Base-by-base conservation (phyloP, 2,888 invertebrate species). In the Xestobium rufovillosum region DNA sequence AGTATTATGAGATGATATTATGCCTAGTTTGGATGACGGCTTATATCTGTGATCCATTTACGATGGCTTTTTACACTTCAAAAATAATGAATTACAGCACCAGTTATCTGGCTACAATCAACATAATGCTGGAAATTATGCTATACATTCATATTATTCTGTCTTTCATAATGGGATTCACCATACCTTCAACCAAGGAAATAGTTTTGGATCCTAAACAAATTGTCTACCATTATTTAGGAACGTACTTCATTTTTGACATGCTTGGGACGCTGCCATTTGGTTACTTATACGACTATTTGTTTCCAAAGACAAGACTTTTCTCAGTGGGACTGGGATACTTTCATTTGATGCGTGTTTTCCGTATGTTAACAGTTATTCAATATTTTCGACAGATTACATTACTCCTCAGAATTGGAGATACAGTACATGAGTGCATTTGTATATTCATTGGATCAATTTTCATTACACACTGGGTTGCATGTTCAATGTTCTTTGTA, bases 221-320 rank as follows among this genome's bases (percentile, higher is more conserved):
- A n/a, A 42, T 48, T 10, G 14, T 35, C 2, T 13, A 13, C 2
- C 36, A 38, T 2, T 52, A 52, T 35, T 28, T 52, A 19, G 38
- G 11, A 19, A 45, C 50, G 0, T 51, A 44, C 26, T 49, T 49
- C 28, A 3, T 49, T 6, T 40, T 44, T 26, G 51, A 51, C 26
- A 23, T 42, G 3, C 25, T 41, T 8, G 35, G 39, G 2, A 25
- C 13, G 10, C n/a, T 38, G 4, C 38, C 23, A 14, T 8, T 2
- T 4, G 17, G 11, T 10, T 15, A 4, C 19, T 34, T 4, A 14
- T 17, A 8, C 34, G 15, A 12, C 9, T 30, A 2, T 30, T 30
- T 37, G 13, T n/a, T n/a, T n/a, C n/a, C n/a, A n/a, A n/a, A n/a
- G n/a, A n/a, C n/a, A n/a, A n/a, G n/a, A n/a, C n/a, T n/a, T n/a